Conservation (phyloP, 1,140 invertebrate genomes). For the Brachionus rubens region DNA sequence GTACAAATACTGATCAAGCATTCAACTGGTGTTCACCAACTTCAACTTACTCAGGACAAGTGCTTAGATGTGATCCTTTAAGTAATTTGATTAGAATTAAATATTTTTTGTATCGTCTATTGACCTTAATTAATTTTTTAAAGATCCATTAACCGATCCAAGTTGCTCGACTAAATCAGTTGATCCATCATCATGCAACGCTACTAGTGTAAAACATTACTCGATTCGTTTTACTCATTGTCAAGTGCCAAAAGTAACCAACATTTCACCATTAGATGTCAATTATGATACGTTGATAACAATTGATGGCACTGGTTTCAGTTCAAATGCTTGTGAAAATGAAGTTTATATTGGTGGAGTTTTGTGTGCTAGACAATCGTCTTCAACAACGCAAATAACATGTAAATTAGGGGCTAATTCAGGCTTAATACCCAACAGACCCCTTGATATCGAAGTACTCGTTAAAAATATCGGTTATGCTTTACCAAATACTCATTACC, state of each 20-base stretch:
- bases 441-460: neutral
- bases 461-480: slow-evolving; percentile 42
- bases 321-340: slow-evolving; percentile 47
- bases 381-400: slow-evolving; percentile 47
- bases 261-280: slow-evolving; percentile 47
- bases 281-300: slow-evolving; percentile 48
- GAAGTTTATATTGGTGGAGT: slow-evolving; percentile 49
- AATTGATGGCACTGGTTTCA: slow-evolving; percentile 50
- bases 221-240: slow-evolving; percentile 50
- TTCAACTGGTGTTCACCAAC: slow-evolving; percentile 33
- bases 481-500: neutral
- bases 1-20: neutral
- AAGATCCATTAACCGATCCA: neutral
- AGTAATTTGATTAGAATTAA: neutral
- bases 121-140: neutral
- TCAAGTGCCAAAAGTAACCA: slow-evolving; percentile 49
- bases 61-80: neutral
- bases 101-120: too few relatives aligned
- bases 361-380: slow-evolving; percentile 47
- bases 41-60: slow-evolving; percentile 25
- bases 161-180: neutral
- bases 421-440: neutral
- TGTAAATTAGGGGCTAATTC: slow-evolving; percentile 24
- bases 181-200: slow-evolving; percentile 19
- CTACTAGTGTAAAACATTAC: neutral